Evolutionary conservation across 2,888 invertebrate species (phyloP).

Genomic region (Fabriciana adippe): DNA sequence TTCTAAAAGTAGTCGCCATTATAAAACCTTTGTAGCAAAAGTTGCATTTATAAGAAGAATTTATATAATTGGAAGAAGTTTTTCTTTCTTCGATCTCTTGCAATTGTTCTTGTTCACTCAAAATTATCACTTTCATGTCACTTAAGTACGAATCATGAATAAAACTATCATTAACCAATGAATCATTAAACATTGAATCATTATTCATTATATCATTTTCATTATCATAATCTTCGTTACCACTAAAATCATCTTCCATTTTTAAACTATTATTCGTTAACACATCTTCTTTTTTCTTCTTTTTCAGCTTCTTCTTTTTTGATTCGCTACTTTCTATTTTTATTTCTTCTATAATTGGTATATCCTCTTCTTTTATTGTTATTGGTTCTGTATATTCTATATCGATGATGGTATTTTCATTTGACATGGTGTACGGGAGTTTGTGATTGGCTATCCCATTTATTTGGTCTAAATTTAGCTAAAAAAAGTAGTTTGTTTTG

Average conservation of each 20-base stretch:
- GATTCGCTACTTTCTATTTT: constrained; percentile 40
- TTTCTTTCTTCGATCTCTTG: constrained; percentile 57
- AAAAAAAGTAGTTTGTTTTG: too few relatives aligned
- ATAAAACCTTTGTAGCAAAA: constrained; percentile 67
- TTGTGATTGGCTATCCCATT: constrained; percentile 6
- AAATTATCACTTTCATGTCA: constrained; percentile 50
- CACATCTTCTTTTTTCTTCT: constrained; percentile 35
- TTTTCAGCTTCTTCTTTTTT: constrained; percentile 42
- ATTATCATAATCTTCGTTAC: constrained; percentile 25
- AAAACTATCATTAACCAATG: too few relatives aligned
- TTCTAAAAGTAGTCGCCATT: constrained; percentile 56
- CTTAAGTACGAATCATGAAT: constrained; percentile 24
- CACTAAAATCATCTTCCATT: constrained; percentile 33
- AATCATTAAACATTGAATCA: background rate
- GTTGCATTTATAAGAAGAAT: constrained; percentile 64
- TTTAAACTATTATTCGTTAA: constrained; percentile 23
- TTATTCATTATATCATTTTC: constrained; percentile 31
- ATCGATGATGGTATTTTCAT: constrained; percentile 20
- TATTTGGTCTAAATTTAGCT: background rate
- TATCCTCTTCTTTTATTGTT: constrained; percentile 38
- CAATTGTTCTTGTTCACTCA: constrained; percentile 60
- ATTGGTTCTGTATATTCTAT: constrained; percentile 33
- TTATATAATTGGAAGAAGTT: constrained; percentile 55
- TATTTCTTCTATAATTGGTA: constrained; percentile 30
- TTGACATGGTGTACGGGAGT: constrained; percentile 22